A percentile compares a stretch with the other conserved stretches of the same genome.
These are phyloP conservation scores for Tragopan temminckii DNA, from an alignment of 2,797 vertebrate species.

Conservation along the genomic window DNA sequence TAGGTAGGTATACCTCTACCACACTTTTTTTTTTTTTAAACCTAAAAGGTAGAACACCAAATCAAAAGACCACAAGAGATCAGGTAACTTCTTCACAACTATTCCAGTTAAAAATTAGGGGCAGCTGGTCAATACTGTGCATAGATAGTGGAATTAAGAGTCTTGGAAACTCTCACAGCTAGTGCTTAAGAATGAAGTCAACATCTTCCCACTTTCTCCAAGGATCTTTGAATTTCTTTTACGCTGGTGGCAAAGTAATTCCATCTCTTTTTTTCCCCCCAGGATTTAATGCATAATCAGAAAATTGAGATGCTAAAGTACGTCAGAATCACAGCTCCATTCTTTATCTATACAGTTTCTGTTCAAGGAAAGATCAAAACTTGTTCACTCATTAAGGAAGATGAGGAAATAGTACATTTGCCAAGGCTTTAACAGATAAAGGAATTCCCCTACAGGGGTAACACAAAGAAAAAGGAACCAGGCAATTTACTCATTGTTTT, in stretches of 20 bases:
- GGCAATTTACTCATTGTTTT: not conserved
- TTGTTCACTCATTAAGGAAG: not conserved
- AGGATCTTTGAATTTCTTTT: not conserved
- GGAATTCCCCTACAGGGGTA: constrained; percentile 14
- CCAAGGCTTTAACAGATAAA: constrained; percentile 37
- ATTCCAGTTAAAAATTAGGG: not conserved
- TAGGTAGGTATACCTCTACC: not conserved
- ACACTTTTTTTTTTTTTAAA: not conserved
- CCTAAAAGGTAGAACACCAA: not conserved
- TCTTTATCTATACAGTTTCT: not conserved
- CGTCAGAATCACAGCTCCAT: not conserved
- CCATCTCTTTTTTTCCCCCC: not conserved
- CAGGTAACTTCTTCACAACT: not conserved
- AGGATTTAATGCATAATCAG: not conserved
- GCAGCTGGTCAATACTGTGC: not conserved
- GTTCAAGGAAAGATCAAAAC: constrained; percentile 9
- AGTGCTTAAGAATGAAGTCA: not conserved
- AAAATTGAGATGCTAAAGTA: not conserved
- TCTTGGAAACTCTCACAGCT: not conserved
- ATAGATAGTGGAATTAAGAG: not conserved
- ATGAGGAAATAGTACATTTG: not conserved
- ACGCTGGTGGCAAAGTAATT: not conserved
- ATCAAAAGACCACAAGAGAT: not conserved
- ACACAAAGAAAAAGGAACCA: constrained; percentile 10
- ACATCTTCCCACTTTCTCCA: not conserved